phyloP scores from a whole-genome alignment of 2,888 invertebrate genomes.

The Amphipyra tragopoginis region DNA sequence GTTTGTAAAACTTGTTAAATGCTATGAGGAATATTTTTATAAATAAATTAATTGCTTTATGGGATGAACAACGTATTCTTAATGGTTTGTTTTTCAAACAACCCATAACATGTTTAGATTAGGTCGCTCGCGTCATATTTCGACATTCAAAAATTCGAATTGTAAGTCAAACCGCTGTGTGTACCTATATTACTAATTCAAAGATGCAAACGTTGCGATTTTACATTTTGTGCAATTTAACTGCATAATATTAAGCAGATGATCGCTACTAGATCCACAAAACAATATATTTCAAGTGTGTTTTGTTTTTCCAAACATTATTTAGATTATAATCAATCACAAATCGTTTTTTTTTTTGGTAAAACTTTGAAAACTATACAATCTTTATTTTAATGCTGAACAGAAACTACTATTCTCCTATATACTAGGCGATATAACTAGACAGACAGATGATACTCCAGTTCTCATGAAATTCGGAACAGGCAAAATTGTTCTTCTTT shows the following conservation, averaged over 20 bases:
- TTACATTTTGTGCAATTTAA: slow-evolving; percentile 24
- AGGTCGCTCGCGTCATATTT: slow-evolving; percentile 19
- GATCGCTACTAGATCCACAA: background rate
- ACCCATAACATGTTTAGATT: slow-evolving; percentile 28
- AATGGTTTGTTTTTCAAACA: slow-evolving; percentile 36
- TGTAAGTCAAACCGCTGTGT: slow-evolving; percentile 45
- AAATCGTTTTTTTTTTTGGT: too few species aligned
- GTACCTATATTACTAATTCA: slow-evolving; percentile 24
- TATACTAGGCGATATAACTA: too few species aligned
- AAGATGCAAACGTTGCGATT: slow-evolving; percentile 36
- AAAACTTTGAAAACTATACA: too few species aligned
- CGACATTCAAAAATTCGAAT: slow-evolving; percentile 50
- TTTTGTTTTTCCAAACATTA: too few species aligned
- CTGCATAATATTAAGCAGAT: slow-evolving; percentile 2
- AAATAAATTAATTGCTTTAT: slow-evolving; percentile 8
- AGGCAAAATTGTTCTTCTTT: too few species aligned
- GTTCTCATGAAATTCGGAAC: too few species aligned
- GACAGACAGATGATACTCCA: too few species aligned
- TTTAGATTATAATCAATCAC: too few species aligned
- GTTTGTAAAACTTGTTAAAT: slow-evolving; percentile 5
- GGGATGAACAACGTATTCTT: slow-evolving; percentile 5
- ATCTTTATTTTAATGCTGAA: too few species aligned
- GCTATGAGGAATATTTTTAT: background rate
- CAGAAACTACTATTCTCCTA: too few species aligned
- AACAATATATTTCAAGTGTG: too few species aligned